Evolutionary conservation across 2,113 vertebrate species (phyloP), one percentile per base, ranked within the genome.

Genomic region (Copsychus sechellarum): DNA sequence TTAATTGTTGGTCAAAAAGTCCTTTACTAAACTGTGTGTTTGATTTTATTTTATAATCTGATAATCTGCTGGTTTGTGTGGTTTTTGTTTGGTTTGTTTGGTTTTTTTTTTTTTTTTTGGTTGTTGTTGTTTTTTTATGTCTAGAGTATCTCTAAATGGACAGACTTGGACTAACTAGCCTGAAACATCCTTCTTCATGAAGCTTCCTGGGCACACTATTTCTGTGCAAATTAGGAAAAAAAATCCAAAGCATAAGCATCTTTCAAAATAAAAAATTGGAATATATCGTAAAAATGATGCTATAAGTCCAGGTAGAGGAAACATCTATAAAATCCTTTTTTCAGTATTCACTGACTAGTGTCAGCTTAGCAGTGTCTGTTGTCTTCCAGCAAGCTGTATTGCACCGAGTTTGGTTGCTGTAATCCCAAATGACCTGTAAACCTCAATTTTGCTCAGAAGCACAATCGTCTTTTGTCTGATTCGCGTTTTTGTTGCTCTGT

Each of bases 241-340:
- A 40, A 48, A 14, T 7, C 1, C 50, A 71, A 74, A n/a, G 0
- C 14, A 65, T 36, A n/a, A 69, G 3, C 1, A 5, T 36, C 7
- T 60, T 25, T 56, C 24, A 78, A 65, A 67, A 64, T 5, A 78
- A 76, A 67, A 36, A 34, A 2, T 17, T 64, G 28, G 5, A 25
- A 84, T 54, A 34, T 82, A 71, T 23, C 5, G 14, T 48, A 9
- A 53, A 67, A 21, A 10, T 48, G 6, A 1, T 58, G 24, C 14
- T 74, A 29, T 23, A 71, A 42, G 56, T 67, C 7, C 0, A 0
- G 19, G 33, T 34, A 69, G 31, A 82, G 21, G 9, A 82, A 64
- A 58, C 8, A 9, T 6, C 4, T 48, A 18, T 21, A 4, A 84
- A 87, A 85, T 34, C 31, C 2, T 77, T 93, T 65, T 33, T 70